Conservation (phyloP, 2,888 invertebrate genomes). For the Podotricha telesiphe region DNA sequence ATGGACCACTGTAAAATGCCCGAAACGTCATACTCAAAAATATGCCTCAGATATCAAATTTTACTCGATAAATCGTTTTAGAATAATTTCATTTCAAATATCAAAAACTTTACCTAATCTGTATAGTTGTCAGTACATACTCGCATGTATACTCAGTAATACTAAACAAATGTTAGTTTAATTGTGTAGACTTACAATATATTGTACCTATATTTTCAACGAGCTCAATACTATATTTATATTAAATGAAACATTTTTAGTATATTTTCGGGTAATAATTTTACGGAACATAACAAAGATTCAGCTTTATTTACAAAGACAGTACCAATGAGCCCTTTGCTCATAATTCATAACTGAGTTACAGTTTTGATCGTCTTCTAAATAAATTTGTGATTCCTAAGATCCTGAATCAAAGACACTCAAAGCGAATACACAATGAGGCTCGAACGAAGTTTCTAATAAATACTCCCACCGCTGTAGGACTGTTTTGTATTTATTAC, state of each 20-base stretch:
- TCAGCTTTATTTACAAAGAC: not conserved
- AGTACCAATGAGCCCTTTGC: not conserved
- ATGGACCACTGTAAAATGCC: no score
- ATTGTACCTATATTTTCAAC: no score
- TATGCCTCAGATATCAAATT: no score
- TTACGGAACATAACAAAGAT: not conserved
- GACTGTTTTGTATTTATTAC: conserved; percentile 8
- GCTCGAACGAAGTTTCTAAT: conserved; percentile 1
- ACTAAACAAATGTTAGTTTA: no score
- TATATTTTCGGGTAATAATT: not conserved
- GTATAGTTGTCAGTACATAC: no score
- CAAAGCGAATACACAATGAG: conserved; percentile 17
- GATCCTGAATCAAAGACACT: conserved; percentile 7
- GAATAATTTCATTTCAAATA: no score
- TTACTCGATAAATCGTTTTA: no score
- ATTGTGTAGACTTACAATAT: no score
- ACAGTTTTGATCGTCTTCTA: conserved; percentile 18
- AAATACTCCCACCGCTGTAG: not conserved
- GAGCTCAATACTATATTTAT: not conserved
- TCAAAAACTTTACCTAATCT: no score
- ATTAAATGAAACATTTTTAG: not conserved
- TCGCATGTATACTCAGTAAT: no score
- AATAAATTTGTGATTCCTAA: conserved; percentile 20
- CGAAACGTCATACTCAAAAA: no score
- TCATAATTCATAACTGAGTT: conserved; percentile 21